Evolutionary conservation across 2,113 vertebrate genomes (phyloP).

Genomic region (Tupaia tana): DNA sequence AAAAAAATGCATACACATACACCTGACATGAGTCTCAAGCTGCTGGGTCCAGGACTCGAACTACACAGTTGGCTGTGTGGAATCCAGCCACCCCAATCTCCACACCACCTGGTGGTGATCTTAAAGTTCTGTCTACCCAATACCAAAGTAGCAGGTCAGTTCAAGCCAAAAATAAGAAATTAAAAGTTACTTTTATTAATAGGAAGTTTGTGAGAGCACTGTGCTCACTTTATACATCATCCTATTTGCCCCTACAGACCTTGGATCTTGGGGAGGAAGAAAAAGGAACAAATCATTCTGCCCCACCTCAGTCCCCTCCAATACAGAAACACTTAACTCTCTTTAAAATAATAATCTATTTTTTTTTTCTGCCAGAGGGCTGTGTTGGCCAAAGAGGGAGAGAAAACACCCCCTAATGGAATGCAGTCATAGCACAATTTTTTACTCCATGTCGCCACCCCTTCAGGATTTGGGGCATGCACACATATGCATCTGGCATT

Average conservation of each 20-base stretch:
- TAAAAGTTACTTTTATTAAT: background rate
- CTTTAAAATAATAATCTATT: background rate
- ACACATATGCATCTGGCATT: too few relatives aligned
- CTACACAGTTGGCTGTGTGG: too few relatives aligned
- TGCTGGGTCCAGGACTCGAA: too few relatives aligned
- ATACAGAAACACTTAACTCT: background rate
- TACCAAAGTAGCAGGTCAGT: background rate
- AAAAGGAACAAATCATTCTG: accelerated
- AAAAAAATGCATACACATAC: too few relatives aligned
- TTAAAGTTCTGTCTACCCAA: conserved; percentile 29
- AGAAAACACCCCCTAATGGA: too few relatives aligned
- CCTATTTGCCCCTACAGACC: background rate
- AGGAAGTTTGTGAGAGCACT: background rate
- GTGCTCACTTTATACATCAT: background rate
- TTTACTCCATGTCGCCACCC: too few relatives aligned
- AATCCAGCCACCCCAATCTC: too few relatives aligned
- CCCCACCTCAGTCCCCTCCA: background rate
- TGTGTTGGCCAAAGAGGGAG: too few relatives aligned
- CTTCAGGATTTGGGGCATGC: too few relatives aligned
- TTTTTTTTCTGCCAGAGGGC: too few relatives aligned
- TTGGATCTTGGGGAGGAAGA: accelerated
- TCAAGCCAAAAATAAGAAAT: conserved; percentile 34
- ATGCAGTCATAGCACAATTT: too few relatives aligned
- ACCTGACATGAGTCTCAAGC: too few relatives aligned
- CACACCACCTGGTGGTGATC: background rate